Evolutionary conservation across 2,888 invertebrate genomes (phyloP).

Genomic region (Drosophila dives): DNA sequence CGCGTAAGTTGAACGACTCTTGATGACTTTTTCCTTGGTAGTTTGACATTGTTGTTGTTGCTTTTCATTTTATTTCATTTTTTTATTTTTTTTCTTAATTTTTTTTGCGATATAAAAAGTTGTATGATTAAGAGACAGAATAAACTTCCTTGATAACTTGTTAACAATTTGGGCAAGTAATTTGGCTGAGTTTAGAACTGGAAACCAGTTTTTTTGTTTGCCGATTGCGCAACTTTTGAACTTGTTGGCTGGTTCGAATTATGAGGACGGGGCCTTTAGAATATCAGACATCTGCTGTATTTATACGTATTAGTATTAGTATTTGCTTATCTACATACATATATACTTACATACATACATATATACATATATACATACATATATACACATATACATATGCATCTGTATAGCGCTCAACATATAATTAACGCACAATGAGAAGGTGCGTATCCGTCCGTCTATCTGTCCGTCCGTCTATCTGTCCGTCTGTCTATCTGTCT

Average conservation of each 20-base stretch:
- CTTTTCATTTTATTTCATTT: conserved; percentile 8
- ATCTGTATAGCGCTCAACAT: conserved; percentile 31
- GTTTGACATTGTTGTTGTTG: conserved; percentile 27
- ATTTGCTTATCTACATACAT: conserved; percentile 38
- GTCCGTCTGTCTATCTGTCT: conserved; percentile 16
- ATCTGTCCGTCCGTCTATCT: conserved; percentile 14
- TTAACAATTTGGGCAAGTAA: conserved; percentile 74
- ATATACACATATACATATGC: conserved; percentile 20
- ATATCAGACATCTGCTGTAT: conserved; percentile 37
- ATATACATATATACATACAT: too few relatives aligned
- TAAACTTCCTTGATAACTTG: conserved; percentile 77
- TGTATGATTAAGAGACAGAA: conserved; percentile 45
- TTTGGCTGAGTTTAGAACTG: conserved; percentile 63
- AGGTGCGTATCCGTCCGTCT: conserved; percentile 62
- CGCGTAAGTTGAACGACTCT: conserved; percentile 77
- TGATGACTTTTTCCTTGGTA: conserved; percentile 77
- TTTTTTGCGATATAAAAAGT: conserved; percentile 42
- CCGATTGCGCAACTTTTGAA: conserved; percentile 71
- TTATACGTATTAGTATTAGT: conserved; percentile 31
- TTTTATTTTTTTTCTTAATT: conserved; percentile 23
- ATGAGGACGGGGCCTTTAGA: conserved; percentile 23
- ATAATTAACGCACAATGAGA: conserved; percentile 77
- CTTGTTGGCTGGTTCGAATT: conserved; percentile 39
- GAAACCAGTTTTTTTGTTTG: conserved; percentile 57
- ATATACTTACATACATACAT: not conserved